Base-by-base conservation (phyloP, 2,888 invertebrate genomes). In the Danaus chrysippus region DNA sequence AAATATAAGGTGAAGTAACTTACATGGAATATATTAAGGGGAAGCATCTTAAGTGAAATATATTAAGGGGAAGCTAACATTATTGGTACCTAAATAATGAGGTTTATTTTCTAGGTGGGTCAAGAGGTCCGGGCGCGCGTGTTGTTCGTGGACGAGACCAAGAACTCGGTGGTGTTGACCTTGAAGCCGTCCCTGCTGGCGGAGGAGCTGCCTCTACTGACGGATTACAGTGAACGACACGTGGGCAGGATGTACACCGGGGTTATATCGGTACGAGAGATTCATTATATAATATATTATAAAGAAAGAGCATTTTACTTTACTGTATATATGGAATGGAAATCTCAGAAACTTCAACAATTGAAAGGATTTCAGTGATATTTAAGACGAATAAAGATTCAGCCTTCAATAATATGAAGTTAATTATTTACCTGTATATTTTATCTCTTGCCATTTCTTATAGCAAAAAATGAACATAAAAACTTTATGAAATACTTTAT, bases 181-280 rank as follows among this genome's bases (percentile, higher is more conserved):
- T 81, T 94, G 72, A 95, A 95, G 71, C 92, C 92, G 3, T 92
- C 93, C 2, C 91, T 96, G 10, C 78, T 96, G 64, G 78, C 91
- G 0, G 91, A 92, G 0, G 86, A 92, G 0, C 75, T 92, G 1
- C 87, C 90, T 13, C 80, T 93, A 42, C 80, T 96, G 6, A 79
- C 75, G 0, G 82, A 85, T 1, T 85, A 92, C 55, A 76, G 91
- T 0, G 81, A 93, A 10, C 93, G 92, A 0, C 77, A 84, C 46
- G 66, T 88, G 1, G 93, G 93, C 44, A 79, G 86, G 23, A 76
- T 83, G 0, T 93, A 93, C 75, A 91, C 92, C 3, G 94, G 94
- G 0, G 87, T 92, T 23, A 82, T 95, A 8, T 82, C 89, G 74
- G 91, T 93, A 58, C 82, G 76, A 11, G 2, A n/a, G 9, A 15